These are phyloP conservation scores for Lerista edwardsae DNA, from an alignment of 2,797 vertebrate species.

Conservation along the genomic window DNA sequence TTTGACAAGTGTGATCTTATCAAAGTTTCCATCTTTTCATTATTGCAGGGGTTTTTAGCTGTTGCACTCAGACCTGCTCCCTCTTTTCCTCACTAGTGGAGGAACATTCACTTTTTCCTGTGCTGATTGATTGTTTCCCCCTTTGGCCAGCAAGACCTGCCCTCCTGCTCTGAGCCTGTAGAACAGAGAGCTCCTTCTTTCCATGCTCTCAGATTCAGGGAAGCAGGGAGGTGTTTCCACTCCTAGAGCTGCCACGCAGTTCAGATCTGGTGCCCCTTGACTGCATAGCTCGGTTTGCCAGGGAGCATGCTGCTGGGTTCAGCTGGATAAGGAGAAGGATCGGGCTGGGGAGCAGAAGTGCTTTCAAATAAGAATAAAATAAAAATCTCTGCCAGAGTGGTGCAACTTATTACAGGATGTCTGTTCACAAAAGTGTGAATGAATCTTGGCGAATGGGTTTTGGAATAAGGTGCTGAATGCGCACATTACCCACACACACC, in stretches of 20 bases:
- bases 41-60: not conserved
- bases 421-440: not conserved
- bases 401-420: not conserved
- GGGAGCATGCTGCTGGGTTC: not conserved
- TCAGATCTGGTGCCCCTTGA: not conserved
- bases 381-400: not conserved
- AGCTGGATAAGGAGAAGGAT: no score
- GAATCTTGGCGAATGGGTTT: not conserved
- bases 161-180: not conserved
- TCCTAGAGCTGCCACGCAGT: not conserved
- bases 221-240: not conserved
- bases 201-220: fast-evolving
- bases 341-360: no score
- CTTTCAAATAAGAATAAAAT: no score
- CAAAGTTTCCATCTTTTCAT: slow-evolving; percentile 63
- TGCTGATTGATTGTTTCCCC: not conserved
- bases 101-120: fast-evolving
- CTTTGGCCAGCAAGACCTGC: fast-evolving
- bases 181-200: not conserved
- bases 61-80: slow-evolving; percentile 8
- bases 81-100: not conserved
- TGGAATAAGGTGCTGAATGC: not conserved
- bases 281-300: not conserved
- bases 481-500: not conserved
- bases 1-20: slow-evolving; percentile 68